Conservation (phyloP, 2,888 invertebrate species). For the Athalia cordata region DNA sequence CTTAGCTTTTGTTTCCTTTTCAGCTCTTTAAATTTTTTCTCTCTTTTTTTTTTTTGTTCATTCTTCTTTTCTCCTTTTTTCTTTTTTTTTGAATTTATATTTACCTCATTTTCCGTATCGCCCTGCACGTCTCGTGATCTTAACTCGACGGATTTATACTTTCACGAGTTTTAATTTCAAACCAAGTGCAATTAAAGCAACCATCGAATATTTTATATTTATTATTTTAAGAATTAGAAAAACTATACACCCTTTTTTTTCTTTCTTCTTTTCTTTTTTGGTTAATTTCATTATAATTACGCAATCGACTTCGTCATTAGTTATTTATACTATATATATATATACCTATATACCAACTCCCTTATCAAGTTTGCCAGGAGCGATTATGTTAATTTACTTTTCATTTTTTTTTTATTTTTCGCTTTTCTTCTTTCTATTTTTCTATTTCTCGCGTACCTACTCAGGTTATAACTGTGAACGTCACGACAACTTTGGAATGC, state of each 20-base stretch:
- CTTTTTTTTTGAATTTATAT: not conserved
- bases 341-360: not conserved
- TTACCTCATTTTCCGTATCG: too few species aligned
- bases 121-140: too few species aligned
- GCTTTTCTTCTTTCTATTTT: not conserved
- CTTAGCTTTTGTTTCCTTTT: constrained; percentile 16
- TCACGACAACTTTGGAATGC: constrained; percentile 19
- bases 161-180: too few species aligned
- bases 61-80: not conserved
- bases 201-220: too few species aligned
- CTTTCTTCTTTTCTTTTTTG: not conserved
- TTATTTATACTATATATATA: not conserved
- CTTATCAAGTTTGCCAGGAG: not conserved
- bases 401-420: not conserved
- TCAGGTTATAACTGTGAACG: too few species aligned
- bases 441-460: not conserved
- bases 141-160: too few species aligned
- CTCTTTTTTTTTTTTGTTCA: not conserved
- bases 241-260: not conserved
- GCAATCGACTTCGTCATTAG: not conserved
- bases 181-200: too few species aligned
- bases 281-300: not conserved
- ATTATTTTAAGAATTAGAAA: too few species aligned
- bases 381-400: not conserved
- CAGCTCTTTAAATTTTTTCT: constrained; percentile 5